These are phyloP conservation scores for Regulus satrapa DNA, from an alignment of 2,113 vertebrate species.

Conservation along the genomic window DNA sequence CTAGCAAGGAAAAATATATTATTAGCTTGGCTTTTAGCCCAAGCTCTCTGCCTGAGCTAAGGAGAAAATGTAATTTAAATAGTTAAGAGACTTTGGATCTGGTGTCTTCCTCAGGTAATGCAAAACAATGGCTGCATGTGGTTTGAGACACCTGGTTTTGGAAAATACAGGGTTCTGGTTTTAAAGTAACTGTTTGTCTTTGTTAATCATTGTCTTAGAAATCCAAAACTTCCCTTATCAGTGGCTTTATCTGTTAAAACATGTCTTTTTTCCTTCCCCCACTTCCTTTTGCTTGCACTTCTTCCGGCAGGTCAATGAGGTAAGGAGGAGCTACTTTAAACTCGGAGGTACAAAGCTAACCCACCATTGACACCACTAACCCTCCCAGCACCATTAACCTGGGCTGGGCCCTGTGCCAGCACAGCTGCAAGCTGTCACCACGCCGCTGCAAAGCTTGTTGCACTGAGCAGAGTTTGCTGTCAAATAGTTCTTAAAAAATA, in stretches of 20 bases:
- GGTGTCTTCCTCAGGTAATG: not conserved
- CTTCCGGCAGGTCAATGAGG: conserved; percentile 96
- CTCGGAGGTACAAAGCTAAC: conserved; percentile 74
- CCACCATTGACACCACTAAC: conserved; percentile 72
- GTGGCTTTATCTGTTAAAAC: conserved; percentile 80
- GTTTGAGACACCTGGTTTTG: not conserved
- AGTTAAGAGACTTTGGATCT: not conserved
- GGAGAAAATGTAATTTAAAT: not conserved
- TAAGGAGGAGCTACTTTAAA: conserved; percentile 81
- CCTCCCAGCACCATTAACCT: conserved; percentile 48
- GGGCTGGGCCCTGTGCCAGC: conserved; percentile 30
- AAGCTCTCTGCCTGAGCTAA: not conserved
- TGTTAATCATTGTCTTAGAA: conserved; percentile 55
- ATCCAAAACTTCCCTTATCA: conserved; percentile 67
- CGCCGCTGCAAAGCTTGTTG: not conserved
- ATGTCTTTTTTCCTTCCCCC: conserved; percentile 77
- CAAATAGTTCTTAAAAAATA: not conserved
- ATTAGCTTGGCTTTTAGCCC: not conserved
- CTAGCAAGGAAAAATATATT: not conserved
- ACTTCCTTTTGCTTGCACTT: conserved; percentile 82
- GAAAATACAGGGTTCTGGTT: not conserved
- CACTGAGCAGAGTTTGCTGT: conserved; percentile 40
- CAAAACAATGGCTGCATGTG: not conserved
- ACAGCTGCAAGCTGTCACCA: conserved; percentile 11
- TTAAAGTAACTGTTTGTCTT: not conserved